These are phyloP conservation scores for Acanthosepion esculentum DNA, from an alignment of 2,888 invertebrate species.

Conservation along the genomic window DNA sequence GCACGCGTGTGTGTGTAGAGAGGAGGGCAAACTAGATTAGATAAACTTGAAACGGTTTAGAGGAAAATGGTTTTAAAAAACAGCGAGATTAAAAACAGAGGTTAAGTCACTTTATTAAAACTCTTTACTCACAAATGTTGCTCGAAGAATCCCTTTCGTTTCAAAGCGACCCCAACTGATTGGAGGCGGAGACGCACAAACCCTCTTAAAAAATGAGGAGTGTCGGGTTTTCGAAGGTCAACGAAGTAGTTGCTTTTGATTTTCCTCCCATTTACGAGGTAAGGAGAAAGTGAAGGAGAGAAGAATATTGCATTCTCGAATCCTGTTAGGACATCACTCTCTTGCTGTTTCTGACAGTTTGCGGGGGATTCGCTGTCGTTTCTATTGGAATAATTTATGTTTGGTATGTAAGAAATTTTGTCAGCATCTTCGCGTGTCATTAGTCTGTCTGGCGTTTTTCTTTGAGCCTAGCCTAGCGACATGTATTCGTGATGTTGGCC, in stretches of 20 bases:
- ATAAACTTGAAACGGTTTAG: too few species aligned
- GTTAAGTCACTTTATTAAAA: too few species aligned
- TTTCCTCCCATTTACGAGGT: not conserved
- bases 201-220: not conserved
- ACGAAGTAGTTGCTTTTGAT: not conserved
- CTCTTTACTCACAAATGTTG: too few species aligned
- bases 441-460: not conserved
- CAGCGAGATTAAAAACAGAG: too few species aligned
- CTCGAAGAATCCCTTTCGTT: too few species aligned
- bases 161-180: too few species aligned
- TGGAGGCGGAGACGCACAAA: too few species aligned
- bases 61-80: too few species aligned
- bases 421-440: slow-evolving; percentile 3
- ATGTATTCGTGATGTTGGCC: not conserved
- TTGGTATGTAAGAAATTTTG: not conserved
- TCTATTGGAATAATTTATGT: not conserved
- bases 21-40: too few species aligned
- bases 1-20: too few species aligned
- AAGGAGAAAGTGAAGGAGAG: not conserved
- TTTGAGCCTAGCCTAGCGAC: not conserved
- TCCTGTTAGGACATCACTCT: not conserved
- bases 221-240: not conserved
- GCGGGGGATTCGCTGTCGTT: not conserved
- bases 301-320: not conserved
- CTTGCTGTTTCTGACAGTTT: not conserved